These are phyloP conservation scores for Anoncus sp. DNA, from an alignment of 2,888 invertebrate genomes.

Conservation along the genomic window DNA sequence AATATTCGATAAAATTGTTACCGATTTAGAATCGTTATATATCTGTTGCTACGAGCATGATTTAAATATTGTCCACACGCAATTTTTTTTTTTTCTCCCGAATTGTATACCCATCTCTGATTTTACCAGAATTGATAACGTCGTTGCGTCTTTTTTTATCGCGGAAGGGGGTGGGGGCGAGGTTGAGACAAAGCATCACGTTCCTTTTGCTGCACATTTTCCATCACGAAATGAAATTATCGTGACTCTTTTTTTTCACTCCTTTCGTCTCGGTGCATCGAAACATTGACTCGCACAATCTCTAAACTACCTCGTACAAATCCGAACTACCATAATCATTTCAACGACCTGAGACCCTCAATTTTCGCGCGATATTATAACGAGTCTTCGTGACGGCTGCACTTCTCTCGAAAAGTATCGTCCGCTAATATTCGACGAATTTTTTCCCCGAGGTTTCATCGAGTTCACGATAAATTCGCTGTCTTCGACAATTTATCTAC, in stretches of 20 bases:
- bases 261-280: not conserved
- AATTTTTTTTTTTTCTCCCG: not conserved
- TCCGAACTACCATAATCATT: not conserved
- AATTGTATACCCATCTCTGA: not conserved
- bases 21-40: not conserved
- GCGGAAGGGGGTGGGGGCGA: not conserved
- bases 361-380: constrained; percentile 4
- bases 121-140: not conserved
- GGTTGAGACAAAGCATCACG: not conserved
- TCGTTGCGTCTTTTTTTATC: constrained; percentile 11
- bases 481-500: constrained; percentile 7
- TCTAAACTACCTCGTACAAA: constrained; percentile 5
- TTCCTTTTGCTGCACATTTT: constrained; percentile 21
- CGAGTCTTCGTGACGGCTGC: constrained; percentile 40
- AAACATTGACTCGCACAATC: constrained; percentile 3
- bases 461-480: constrained; percentile 50
- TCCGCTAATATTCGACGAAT: constrained; percentile 53
- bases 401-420: constrained; percentile 61
- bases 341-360: not conserved
- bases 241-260: not conserved
- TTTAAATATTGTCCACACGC: too few species aligned
- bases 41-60: not conserved
- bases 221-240: not conserved
- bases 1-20: constrained; percentile 1
- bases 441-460: constrained; percentile 12